These are phyloP conservation scores for Accipiter cooperii DNA, from an alignment of 2,113 vertebrate genomes.

Conservation along the genomic window DNA sequence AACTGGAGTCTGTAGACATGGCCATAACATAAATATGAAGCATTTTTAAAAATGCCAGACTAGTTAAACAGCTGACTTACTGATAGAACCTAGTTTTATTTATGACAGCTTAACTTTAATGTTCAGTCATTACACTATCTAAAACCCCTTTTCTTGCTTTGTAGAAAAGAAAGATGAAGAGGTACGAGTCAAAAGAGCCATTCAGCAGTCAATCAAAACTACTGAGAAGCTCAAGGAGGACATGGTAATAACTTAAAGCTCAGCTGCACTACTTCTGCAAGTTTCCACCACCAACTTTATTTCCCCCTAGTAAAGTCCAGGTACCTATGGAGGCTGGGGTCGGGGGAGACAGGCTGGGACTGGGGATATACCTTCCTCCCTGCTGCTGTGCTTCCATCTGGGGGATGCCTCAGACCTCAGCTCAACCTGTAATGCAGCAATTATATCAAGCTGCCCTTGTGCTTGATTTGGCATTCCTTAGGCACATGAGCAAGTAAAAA, in stretches of 20 bases:
- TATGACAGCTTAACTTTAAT: background rate
- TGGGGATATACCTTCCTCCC: background rate
- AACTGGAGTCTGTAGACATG: background rate
- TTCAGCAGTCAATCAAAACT: background rate
- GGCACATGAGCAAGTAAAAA: background rate
- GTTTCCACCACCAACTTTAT: background rate
- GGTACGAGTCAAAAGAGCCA: background rate
- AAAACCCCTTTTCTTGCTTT: background rate
- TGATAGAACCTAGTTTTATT: background rate
- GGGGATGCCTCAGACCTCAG: background rate
- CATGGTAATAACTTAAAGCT: background rate
- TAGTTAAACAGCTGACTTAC: background rate
- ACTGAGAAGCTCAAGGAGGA: background rate
- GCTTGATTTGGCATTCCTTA: background rate
- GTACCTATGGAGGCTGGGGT: background rate
- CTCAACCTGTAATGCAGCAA: background rate
- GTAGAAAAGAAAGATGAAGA: background rate
- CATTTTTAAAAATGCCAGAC: background rate
- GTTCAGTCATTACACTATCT: background rate
- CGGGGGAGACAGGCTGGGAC: background rate
- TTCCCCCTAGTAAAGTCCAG: background rate
- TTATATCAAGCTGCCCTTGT: background rate
- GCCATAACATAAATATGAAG: background rate
- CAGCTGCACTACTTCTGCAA: background rate
- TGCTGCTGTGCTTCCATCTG: background rate